phyloP scores from a whole-genome alignment of 2,113 vertebrate species.

The Gobiocypris rarus region DNA sequence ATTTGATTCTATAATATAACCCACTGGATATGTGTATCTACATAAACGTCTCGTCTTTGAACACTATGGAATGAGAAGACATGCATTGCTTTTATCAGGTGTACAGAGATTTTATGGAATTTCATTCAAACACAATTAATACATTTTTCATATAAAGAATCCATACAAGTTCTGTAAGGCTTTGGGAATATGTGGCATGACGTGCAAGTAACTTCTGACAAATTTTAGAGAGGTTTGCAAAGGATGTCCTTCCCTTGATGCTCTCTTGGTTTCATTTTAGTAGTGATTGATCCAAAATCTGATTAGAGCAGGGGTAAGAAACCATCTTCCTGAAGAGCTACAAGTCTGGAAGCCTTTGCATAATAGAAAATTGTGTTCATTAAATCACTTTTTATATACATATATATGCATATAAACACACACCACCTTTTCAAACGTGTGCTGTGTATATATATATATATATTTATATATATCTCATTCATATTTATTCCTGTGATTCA shows the following conservation, averaged over 20 bases:
- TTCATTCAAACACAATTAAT: constrained; percentile 4
- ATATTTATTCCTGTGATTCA: neutral
- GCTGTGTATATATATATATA: too few species aligned
- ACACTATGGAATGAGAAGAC: neutral
- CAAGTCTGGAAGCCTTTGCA: neutral
- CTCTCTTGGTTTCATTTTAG: neutral
- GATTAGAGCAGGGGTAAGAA: neutral
- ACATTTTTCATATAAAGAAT: constrained; percentile 19
- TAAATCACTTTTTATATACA: too few species aligned
- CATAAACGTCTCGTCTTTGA: neutral
- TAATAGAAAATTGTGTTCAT: too few species aligned
- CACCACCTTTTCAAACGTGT: too few species aligned
- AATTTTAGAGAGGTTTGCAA: neutral
- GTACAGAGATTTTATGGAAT: neutral
- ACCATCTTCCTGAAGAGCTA: neutral
- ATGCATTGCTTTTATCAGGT: neutral
- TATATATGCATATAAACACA: too few species aligned
- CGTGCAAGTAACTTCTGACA: neutral
- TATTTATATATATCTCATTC: too few species aligned
- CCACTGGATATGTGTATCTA: neutral
- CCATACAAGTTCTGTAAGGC: constrained; percentile 35
- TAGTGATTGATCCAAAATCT: neutral
- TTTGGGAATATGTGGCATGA: constrained; percentile 25
- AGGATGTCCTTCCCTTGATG: neutral
- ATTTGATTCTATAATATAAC: neutral